Evolutionary conservation across 2,888 invertebrate species (phyloP).

Genomic region (Diadegma fenestrale): DNA sequence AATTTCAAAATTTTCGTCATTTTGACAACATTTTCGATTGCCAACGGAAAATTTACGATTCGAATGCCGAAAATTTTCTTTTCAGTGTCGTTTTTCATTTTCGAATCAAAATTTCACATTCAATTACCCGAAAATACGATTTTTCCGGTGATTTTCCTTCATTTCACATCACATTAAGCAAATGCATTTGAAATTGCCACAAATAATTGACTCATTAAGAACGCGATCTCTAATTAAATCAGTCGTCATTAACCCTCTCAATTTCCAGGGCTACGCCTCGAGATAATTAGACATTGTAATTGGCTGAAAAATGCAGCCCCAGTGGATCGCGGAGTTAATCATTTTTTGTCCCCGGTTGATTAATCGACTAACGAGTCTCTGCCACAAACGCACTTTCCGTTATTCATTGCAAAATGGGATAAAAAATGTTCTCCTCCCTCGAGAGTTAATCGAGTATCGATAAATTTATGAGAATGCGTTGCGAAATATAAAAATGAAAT

Average conservation of each 20-base stretch:
- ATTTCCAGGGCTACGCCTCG: conserved; percentile 14
- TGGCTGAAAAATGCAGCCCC: conserved; percentile 25
- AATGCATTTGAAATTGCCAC: neutral
- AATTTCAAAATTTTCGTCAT: no score
- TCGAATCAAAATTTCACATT: neutral
- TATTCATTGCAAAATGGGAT: conserved; percentile 10
- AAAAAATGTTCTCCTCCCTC: neutral
- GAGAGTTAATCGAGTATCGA: conserved; percentile 48
- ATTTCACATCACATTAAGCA: neutral
- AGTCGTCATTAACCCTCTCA: conserved; percentile 11
- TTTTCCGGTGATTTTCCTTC: neutral
- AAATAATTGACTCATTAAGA: neutral
- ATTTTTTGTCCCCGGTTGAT: conserved; percentile 32
- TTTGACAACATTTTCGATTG: no score
- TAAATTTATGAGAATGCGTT: conserved; percentile 2
- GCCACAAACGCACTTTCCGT: conserved; percentile 49
- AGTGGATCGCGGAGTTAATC: conserved; percentile 13
- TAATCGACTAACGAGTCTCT: conserved; percentile 54
- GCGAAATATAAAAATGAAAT: neutral
- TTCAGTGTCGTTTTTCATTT: neutral
- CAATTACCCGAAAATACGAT: neutral
- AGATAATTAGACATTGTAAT: conserved; percentile 52
- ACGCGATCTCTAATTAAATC: conserved; percentile 24
- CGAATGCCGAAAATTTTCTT: no score
- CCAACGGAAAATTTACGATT: no score